These are phyloP conservation scores for Halcyon malimbica DNA, from an alignment of 2,113 vertebrate species.

Conservation along the genomic window DNA sequence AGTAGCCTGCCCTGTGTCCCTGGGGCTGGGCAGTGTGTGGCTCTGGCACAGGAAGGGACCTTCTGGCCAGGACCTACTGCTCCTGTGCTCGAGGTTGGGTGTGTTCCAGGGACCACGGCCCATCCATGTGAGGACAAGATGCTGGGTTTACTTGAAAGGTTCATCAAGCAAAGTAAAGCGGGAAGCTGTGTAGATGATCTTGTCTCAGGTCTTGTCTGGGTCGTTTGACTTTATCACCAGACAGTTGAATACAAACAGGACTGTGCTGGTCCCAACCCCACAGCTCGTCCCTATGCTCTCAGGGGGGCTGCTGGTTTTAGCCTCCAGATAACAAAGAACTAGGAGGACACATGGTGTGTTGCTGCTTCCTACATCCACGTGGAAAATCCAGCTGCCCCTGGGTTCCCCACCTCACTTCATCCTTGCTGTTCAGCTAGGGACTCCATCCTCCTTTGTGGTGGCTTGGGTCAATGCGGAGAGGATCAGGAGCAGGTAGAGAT, in stretches of 20 bases:
- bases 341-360: fast-evolving
- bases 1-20: neutral
- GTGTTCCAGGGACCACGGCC: fast-evolving
- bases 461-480: neutral
- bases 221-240: neutral
- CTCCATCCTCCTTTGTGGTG: neutral
- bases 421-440: neutral
- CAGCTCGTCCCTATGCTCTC: neutral
- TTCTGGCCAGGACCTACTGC: neutral
- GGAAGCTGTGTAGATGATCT: neutral
- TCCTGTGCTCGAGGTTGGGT: fast-evolving
- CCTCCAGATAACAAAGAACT: fast-evolving
- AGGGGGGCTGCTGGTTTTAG: neutral
- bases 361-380: fast-evolving
- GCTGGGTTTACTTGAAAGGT: neutral
- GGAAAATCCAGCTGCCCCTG: neutral
- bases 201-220: neutral
- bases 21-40: fast-evolving
- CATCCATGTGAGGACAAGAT: neutral
- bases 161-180: neutral
- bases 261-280: fast-evolving
- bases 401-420: neutral
- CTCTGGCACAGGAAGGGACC: neutral
- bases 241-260: neutral
- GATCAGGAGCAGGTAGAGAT: neutral